Evolutionary conservation across 2,797 vertebrate genomes (phyloP).

Genomic region (Pantherophis vulpinus): DNA sequence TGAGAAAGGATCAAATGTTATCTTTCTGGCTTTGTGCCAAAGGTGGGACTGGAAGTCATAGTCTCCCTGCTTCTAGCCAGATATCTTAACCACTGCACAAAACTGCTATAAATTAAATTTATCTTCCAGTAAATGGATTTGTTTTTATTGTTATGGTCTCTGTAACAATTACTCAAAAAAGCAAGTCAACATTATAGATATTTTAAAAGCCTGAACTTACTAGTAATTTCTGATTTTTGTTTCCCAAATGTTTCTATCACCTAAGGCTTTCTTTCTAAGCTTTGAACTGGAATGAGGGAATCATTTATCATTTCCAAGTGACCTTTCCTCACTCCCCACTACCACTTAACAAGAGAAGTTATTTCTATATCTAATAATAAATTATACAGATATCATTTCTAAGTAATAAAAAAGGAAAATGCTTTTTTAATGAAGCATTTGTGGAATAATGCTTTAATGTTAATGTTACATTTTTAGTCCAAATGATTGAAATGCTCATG

Average conservation of each 20-base stretch:
- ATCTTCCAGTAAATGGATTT: neutral
- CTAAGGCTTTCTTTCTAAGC: neutral
- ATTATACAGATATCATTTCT: slow-evolving; percentile 30
- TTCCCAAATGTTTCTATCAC: neutral
- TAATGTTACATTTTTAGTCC: slow-evolving; percentile 32
- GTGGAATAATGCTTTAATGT: neutral
- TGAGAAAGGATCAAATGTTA: neutral
- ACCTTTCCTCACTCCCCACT: neutral
- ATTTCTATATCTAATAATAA: slow-evolving; percentile 39
- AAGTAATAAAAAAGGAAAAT: slow-evolving; percentile 24
- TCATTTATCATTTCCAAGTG: slow-evolving; percentile 5
- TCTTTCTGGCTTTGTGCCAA: too few species aligned
- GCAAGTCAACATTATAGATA: neutral
- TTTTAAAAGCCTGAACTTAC: neutral
- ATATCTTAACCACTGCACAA: too few species aligned
- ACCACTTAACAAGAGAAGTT: slow-evolving; percentile 1
- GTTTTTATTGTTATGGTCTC: neutral
- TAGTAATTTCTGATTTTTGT: neutral
- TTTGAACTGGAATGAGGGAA: neutral
- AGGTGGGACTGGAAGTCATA: too few species aligned
- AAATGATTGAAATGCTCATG: slow-evolving; percentile 9
- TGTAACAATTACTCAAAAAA: neutral
- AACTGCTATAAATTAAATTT: neutral
- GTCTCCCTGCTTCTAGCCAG: too few species aligned
- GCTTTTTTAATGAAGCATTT: slow-evolving; percentile 6